Evolutionary conservation across 2,888 invertebrate genomes (phyloP), one percentile per base, ranked within the genome.

Genomic region (Deilephila elpenor): DNA sequence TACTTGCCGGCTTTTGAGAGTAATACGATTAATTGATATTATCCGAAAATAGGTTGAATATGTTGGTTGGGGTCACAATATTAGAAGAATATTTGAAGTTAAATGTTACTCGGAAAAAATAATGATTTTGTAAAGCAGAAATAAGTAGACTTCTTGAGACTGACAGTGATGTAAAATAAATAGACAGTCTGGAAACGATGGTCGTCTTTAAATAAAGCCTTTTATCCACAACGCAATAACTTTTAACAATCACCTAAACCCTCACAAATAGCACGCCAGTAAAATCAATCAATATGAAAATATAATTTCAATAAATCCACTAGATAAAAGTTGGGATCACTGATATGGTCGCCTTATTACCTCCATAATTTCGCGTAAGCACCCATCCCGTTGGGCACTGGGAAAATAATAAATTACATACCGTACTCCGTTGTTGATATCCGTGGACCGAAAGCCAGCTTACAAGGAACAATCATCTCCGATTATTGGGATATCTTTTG

Each of bases 381-480:
- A 73, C 60, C 73, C 70, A 51, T 70, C 73, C 59, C 60, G 64
- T 59, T 59, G 72, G 64, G 64, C 19, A 67, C 53, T 62, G 34
- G 61, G 25, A 74, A 62, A 74, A 71, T 74, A 74, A 71, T 77
- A 78, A 78, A 81, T 81, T 78, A 80, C 78, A 75, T 78, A 78
- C 75, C 77, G 75, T 73, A 75, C 72, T 60, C 75, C 76, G 80
- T 82, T 82, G 80, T 82, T 80, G 75, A 80, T 80, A 73, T 59
- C 67, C 56, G 59, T 56, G 73, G 59, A 59, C 62, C 59, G 56
- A 19, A 71, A 67, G 75, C 67, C 67, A 80, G 83, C 83, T 83
- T 80, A 81, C 77, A 76, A 78, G 78, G 83, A 83, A 82, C 86
- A 85, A 86, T 86, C 79, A 80, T 83, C 79, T 81, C 81, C 79